Evolutionary conservation across 2,888 invertebrate genomes (phyloP), one percentile per base, ranked within the genome.

Genomic region (Micoletzkya japonica): DNA sequence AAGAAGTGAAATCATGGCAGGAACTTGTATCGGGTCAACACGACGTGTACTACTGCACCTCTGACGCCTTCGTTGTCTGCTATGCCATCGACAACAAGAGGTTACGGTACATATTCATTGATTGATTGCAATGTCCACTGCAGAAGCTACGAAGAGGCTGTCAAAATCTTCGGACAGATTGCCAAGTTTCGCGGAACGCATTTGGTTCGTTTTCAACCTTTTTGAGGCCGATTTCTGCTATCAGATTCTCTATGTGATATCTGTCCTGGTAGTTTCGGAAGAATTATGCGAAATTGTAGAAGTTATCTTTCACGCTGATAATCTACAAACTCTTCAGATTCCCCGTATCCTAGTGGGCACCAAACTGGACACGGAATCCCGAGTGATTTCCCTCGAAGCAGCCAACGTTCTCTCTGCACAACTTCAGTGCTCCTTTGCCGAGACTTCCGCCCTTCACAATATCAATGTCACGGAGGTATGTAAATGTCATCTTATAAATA

Each of bases 401-500:
- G 72, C 58, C 32, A 66, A 66, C 26, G 26, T 44, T 3, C 39
- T 72, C n/a, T 72, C 72, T 49, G 72, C 70, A 39, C 70, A 72
- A 39, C 52, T 72, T 17, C 72, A 72, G 54, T 70, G 70, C 32
- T 72, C 72, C 24, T 72, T 72, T 50, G 72, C 70, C 32, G 72
- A 72, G 60, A 72, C 72, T 32, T 70, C 70, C 14, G 58, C 72
- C 36, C 7, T 28, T 2, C 52, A 54, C 7, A 28, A 59, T 60
- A 39, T 64, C 26, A 70, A 72, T 34, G 59, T 70, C 6, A 32
- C 26, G 6, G 72, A 72, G 52, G 72, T 72, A 7, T 17, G 57
- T 14, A 30, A 14, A 44, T 44, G 44, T 44, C 44, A 44, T 20
- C 44, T 44, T 44, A 14, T 44, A 20, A 20, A 14, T 14, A 44